A percentile compares a stretch with the other conserved stretches of the same genome.
Evolutionary conservation across 2,113 vertebrate species (phyloP).

Genomic region (Gasterosteus nipponicus): DNA sequence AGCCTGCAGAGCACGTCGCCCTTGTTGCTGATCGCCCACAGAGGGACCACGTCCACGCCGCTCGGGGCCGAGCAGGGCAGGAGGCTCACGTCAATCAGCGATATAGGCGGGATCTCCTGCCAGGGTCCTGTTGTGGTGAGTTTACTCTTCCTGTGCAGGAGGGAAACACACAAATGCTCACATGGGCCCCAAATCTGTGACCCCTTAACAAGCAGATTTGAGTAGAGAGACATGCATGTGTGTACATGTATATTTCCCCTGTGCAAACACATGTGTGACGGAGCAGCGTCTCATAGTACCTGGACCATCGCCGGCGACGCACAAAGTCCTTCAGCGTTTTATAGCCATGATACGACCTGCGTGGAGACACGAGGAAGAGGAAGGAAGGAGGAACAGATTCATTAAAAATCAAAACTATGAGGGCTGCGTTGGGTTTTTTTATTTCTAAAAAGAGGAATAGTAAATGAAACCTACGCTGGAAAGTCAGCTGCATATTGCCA

Average conservation of each 20-base stretch:
- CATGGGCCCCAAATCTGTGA: not conserved
- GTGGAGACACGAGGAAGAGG: constrained; percentile 27
- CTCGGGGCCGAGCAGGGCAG: constrained; percentile 80
- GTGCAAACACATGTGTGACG: constrained; percentile 18
- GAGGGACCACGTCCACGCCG: constrained; percentile 79
- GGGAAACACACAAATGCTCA: not conserved
- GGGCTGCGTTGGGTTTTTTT: too few relatives aligned
- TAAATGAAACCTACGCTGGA: constrained; percentile 85
- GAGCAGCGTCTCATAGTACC: constrained; percentile 78
- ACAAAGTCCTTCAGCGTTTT: constrained; percentile 99
- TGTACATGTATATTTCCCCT: too few relatives aligned
- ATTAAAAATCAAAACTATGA: not conserved
- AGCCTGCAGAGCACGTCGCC: constrained; percentile 96
- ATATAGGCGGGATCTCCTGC: constrained; percentile 91
- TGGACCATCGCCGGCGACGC: constrained; percentile 93
- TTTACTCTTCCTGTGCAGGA: constrained; percentile 89
- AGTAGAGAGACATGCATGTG: too few relatives aligned
- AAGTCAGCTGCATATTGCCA: constrained; percentile 99
- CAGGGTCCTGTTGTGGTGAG: constrained; percentile 93
- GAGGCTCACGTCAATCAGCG: constrained; percentile 90
- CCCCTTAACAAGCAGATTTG: too few relatives aligned
- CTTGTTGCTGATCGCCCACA: constrained; percentile 97
- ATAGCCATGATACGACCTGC: constrained; percentile 92
- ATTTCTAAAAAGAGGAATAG: not conserved
- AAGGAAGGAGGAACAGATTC: constrained; percentile 8